Percentiles rank a stretch among this genome's conserved stretches.
These are phyloP conservation scores for Danaus plexippus DNA, from an alignment of 1,140 invertebrate genomes.

Conservation along the genomic window DNA sequence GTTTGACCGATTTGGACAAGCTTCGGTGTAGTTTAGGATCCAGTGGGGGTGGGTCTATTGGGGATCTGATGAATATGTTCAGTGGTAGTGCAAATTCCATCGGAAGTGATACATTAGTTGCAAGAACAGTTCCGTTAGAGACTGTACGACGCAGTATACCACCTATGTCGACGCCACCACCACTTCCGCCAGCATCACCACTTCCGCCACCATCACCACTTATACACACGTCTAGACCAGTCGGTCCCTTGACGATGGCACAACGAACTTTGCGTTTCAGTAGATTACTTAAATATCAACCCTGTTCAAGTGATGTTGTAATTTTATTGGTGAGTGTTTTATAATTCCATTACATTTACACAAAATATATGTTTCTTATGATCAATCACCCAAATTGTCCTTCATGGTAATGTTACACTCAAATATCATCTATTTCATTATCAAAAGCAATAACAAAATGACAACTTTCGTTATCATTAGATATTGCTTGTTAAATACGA, in stretches of 20 bases:
- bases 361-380: no score
- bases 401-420: no score
- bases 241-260: slow-evolving; percentile 72
- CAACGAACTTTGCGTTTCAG: slow-evolving; percentile 78
- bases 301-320: slow-evolving; percentile 52
- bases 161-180: slow-evolving; percentile 46
- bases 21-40: slow-evolving; percentile 69
- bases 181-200: slow-evolving; percentile 42
- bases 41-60: slow-evolving; percentile 77
- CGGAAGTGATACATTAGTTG: slow-evolving; percentile 76
- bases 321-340: slow-evolving; percentile 51
- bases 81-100: slow-evolving; percentile 79
- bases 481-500: no score
- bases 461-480: no score
- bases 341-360: no score
- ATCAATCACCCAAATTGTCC: no score
- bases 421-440: no score
- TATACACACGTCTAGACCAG: slow-evolving; percentile 48
- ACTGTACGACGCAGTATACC: slow-evolving; percentile 74
- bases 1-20: slow-evolving; percentile 81
- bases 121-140: slow-evolving; percentile 79
- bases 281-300: slow-evolving; percentile 73
- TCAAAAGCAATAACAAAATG: no score
- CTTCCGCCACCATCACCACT: slow-evolving; percentile 56
- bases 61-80: slow-evolving; percentile 85